phyloP scores from a whole-genome alignment of 2,888 invertebrate genomes.

The Harpalus rubripes region DNA sequence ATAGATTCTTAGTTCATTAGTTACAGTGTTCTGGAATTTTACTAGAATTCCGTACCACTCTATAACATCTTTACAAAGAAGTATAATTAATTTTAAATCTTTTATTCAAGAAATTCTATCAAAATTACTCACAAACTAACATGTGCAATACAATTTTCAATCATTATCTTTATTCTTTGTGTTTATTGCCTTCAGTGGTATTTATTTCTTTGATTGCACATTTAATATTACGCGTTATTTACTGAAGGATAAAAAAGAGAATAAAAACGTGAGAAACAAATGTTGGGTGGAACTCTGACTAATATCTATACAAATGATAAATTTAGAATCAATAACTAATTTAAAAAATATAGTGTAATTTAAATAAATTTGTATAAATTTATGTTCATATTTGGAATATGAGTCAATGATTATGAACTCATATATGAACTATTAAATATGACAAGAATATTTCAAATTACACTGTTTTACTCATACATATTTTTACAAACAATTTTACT shows the following conservation, averaged over 20 bases:
- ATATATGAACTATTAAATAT: not conserved
- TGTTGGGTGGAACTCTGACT: constrained; percentile 16
- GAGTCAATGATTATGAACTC: not conserved
- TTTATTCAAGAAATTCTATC: no score
- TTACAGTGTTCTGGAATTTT: constrained; percentile 1
- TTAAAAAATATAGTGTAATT: not conserved
- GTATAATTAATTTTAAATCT: not conserved
- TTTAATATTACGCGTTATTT: not conserved
- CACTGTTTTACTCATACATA: no score
- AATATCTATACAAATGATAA: constrained; percentile 28
- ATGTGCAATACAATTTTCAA: not conserved
- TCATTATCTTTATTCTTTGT: not conserved
- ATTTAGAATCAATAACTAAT: not conserved
- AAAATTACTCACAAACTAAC: no score
- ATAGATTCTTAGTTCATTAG: not conserved
- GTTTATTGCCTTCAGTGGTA: no score
- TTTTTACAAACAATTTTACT: no score
- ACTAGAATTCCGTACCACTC: not conserved
- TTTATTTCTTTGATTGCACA: not conserved
- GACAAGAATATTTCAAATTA: not conserved
- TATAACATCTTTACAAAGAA: not conserved
- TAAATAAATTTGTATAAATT: not conserved
- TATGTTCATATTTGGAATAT: not conserved
- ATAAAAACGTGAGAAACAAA: constrained; percentile 31
- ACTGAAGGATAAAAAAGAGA: not conserved